Base-by-base conservation (phyloP, 2,113 vertebrate species). In the Ifrita kowaldi region DNA sequence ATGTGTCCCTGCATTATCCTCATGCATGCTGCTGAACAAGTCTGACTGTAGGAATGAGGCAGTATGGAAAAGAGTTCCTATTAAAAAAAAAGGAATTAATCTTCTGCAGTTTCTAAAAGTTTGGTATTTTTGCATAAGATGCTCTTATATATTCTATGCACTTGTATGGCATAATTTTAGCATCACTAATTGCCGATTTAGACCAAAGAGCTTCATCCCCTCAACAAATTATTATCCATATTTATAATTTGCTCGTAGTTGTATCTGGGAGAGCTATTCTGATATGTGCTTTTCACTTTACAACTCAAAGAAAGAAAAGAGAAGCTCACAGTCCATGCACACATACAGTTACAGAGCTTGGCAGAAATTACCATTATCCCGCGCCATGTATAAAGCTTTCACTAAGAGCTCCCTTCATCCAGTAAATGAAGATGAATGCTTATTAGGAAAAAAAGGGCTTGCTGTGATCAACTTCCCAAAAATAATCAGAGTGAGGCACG, bases 371-470 rank as follows among this genome's bases (percentile, higher is more conserved):
- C 87, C 37, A 71, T 71, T 91, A 83, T 75, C 96, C 91, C 49
- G 55, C 73, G 41, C 87, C 76, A 76, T 89, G 96, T 87, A 97
- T 95, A 97, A 96, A 67, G 70, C 96, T 85, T 93, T 96, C 96
- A 93, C 97, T 98, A 94, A 97, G 96, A 95, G 87, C 68, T 87
- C 84, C 84, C 95, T 97, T 97, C 96, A 97, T 96, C 90, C 95
- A 90, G 69, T 92, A 98, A 98, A 98, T 98, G 96, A 98, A 98
- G 98, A 98, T 98, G 97, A 98, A 98, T 98, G 97, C 86, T 87
- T 95, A 87, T 81, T 93, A 97, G 97, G 82, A 37, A 93, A 96
- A 97, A 98, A 94, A 97, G 97, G 94, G 83, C 97, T 91, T 89
- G 96, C 97, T 98, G 95, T 98, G 97, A 97, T 93, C 94, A 52